Conservation (phyloP, 2,888 invertebrate species). For the Julus scanicus region DNA sequence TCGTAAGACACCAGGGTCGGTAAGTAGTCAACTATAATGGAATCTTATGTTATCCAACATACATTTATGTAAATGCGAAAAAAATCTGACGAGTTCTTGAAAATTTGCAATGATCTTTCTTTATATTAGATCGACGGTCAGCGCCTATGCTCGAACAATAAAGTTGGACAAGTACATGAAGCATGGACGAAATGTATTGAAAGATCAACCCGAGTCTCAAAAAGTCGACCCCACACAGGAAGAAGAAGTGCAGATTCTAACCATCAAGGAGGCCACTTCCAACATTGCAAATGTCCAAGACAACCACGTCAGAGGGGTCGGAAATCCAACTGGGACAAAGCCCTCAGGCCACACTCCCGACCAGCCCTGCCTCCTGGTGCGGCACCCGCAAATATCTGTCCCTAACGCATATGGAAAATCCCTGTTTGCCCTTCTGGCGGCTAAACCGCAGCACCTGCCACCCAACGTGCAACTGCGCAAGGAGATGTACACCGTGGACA, state of each 20-base stretch:
- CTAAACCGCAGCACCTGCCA: neutral
- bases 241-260: neutral
- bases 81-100: no score
- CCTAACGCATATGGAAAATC: constrained; percentile 30
- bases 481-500: constrained; percentile 42
- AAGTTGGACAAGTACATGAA: constrained; percentile 10
- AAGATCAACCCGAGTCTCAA: neutral
- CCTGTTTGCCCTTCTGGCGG: neutral
- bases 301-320: neutral
- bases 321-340: neutral
- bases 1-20: constrained; percentile 19
- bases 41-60: no score
- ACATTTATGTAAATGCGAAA: no score
- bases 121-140: constrained; percentile 1
- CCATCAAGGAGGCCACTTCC: neutral
- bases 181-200: neutral
- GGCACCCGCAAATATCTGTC: neutral
- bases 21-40: constrained; percentile 44
- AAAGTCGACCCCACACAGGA: neutral
- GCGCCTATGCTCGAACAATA: neutral
- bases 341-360: neutral
- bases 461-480: neutral
- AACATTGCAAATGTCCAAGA: neutral
- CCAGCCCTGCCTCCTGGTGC: constrained; percentile 1
- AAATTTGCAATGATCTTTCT: no score